Percentiles rank a stretch among this genome's conserved stretches.
phyloP scores from a whole-genome alignment of 2,888 invertebrate species.

The Argyresthia goedartella region DNA sequence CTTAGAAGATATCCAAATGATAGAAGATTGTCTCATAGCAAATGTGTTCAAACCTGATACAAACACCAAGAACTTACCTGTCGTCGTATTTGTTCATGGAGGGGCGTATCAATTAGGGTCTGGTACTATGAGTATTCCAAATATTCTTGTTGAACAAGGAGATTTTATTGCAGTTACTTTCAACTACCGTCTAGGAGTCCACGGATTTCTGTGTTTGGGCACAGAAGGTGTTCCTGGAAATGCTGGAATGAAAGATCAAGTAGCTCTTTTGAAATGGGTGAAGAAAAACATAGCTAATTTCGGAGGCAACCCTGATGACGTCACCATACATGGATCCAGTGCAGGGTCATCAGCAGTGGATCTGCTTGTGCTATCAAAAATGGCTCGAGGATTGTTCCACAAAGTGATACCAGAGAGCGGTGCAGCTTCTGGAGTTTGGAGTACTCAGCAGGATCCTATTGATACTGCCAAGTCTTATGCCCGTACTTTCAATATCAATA shows the following conservation, averaged over 20 bases:
- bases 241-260: constrained; percentile 46
- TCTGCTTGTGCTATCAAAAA: constrained; percentile 31
- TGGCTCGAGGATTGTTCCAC: constrained; percentile 31
- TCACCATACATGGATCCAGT: constrained; percentile 36
- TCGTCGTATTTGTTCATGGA: constrained; percentile 24
- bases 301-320: constrained; percentile 40
- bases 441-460: constrained; percentile 31
- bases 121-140: constrained; percentile 10
- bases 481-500: constrained; percentile 17
- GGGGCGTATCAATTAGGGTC: constrained; percentile 19
- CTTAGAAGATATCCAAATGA: neutral
- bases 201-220: constrained; percentile 30
- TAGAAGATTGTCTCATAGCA: neutral
- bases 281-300: constrained; percentile 35
- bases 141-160: constrained; percentile 10
- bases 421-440: constrained; percentile 20
- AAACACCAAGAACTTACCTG: constrained; percentile 19
- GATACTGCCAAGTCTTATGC: constrained; percentile 32
- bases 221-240: constrained; percentile 27
- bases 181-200: constrained; percentile 20
- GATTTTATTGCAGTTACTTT: constrained; percentile 18
- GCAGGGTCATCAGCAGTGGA: constrained; percentile 37
- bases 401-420: constrained; percentile 40
- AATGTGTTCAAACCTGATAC: constrained; percentile 22
- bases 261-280: constrained; percentile 35